A percentile compares a stretch with the other conserved stretches of the same genome.
phyloP scores from a whole-genome alignment of 1,140 invertebrate species.

The Sarcophaga peregrina region DNA sequence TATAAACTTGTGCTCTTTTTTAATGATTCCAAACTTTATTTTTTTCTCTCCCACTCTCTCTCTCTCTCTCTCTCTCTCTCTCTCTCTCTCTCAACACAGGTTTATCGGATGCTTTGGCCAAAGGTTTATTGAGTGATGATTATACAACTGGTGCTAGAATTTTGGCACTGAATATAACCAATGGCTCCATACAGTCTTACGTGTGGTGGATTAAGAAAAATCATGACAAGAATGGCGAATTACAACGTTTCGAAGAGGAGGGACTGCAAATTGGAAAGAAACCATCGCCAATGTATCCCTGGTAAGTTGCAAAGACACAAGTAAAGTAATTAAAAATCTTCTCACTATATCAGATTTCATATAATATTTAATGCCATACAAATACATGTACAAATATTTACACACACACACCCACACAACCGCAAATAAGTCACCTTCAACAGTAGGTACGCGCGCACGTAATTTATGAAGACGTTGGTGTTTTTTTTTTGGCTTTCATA shows the following conservation, averaged over 20 bases:
- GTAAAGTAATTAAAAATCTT: too few relatives aligned
- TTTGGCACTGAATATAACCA: slow-evolving; percentile 72
- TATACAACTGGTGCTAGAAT: slow-evolving; percentile 71
- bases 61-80: not conserved
- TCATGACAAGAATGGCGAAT: slow-evolving; percentile 66
- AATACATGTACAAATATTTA: too few relatives aligned
- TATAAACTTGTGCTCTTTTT: too few relatives aligned
- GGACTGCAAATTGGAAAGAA: slow-evolving; percentile 68
- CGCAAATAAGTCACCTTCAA: not conserved
- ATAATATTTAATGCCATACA: too few relatives aligned
- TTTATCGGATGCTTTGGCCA: slow-evolving; percentile 71
- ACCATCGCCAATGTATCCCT: slow-evolving; percentile 69
- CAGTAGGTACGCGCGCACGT: not conserved
- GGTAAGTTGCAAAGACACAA: slow-evolving; percentile 62
- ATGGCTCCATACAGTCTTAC: slow-evolving; percentile 69
- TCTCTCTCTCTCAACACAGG: slow-evolving; percentile 56
- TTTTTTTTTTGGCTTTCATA: slow-evolving; percentile 1
- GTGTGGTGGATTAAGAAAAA: slow-evolving; percentile 71
- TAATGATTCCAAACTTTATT: not conserved
- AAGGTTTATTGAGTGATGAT: slow-evolving; percentile 71
- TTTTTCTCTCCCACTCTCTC: not conserved
- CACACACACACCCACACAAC: not conserved
- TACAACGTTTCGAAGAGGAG: slow-evolving; percentile 67
- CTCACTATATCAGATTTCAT: too few relatives aligned
- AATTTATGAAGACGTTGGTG: not conserved